phyloP scores from a whole-genome alignment of 2,113 vertebrate genomes.

The Poicephalus meyeri region DNA sequence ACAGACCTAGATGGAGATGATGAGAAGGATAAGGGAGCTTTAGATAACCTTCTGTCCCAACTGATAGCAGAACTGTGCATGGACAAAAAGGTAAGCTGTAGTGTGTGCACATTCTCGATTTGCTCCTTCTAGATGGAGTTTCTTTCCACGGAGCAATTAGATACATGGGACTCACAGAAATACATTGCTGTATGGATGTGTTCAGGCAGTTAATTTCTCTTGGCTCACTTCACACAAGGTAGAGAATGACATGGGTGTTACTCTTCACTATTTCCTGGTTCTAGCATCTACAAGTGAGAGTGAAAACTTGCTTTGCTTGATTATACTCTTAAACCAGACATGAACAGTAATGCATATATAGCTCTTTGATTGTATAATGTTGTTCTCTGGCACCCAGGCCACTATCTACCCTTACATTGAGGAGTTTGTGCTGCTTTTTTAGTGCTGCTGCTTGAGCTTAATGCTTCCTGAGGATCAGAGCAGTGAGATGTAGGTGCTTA shows the following conservation, averaged over 20 bases:
- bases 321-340: not conserved
- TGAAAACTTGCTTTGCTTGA: not conserved
- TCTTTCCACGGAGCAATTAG: not conserved
- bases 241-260: not conserved
- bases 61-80: constrained; percentile 94
- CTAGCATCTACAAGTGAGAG: not conserved
- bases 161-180: not conserved
- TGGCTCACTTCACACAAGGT: not conserved
- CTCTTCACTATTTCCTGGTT: not conserved
- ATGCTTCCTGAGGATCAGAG: not conserved
- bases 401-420: not conserved
- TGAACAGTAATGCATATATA: not conserved
- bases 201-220: not conserved
- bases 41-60: constrained; percentile 93
- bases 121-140: not conserved
- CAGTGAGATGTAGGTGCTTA: not conserved
- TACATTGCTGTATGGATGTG: not conserved
- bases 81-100: constrained; percentile 88
- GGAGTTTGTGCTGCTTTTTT: not conserved
- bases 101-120: not conserved
- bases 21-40: constrained; percentile 96
- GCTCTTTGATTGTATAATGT: not conserved
- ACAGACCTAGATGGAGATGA: constrained; percentile 97
- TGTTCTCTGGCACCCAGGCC: not conserved
- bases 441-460: not conserved